Evolutionary conservation across 2,888 invertebrate genomes (phyloP).

Genomic region (Agrochola lota): DNA sequence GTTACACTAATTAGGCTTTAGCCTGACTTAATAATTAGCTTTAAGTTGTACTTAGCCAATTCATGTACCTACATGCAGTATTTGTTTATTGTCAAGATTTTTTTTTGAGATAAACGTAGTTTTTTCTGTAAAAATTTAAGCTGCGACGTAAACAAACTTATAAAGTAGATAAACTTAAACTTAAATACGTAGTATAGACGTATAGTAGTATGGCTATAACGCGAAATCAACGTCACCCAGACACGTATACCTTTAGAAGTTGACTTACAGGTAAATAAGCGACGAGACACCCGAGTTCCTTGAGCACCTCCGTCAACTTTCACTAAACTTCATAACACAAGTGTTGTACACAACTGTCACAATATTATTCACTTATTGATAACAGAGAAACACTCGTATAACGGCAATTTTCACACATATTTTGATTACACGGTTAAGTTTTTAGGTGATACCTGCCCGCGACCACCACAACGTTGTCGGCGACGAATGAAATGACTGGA

Average conservation of each 20-base stretch:
- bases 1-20: constrained; percentile 32
- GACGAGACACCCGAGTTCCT: constrained; percentile 83
- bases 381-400: constrained; percentile 81
- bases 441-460: constrained; percentile 73
- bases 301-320: constrained; percentile 84
- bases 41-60: background rate
- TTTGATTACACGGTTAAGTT: constrained; percentile 79
- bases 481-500: constrained; percentile 85
- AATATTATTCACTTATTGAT: constrained; percentile 83
- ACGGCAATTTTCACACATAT: constrained; percentile 86
- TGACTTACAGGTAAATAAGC: constrained; percentile 86
- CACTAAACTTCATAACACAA: constrained; percentile 88
- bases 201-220: constrained; percentile 67
- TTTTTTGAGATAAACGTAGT: background rate
- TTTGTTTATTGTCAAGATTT: constrained; percentile 3
- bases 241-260: constrained; percentile 83
- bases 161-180: constrained; percentile 12
- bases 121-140: constrained; percentile 6
- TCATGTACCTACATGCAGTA: background rate
- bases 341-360: constrained; percentile 81
- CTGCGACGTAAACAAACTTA: background rate
- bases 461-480: constrained; percentile 78
- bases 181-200: constrained; percentile 51
- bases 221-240: constrained; percentile 84
- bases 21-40: constrained; percentile 30